Evolutionary conservation across 2,797 vertebrate genomes (phyloP), one percentile per base, ranked within the genome.

Genomic region (Darevskia mixta): DNA sequence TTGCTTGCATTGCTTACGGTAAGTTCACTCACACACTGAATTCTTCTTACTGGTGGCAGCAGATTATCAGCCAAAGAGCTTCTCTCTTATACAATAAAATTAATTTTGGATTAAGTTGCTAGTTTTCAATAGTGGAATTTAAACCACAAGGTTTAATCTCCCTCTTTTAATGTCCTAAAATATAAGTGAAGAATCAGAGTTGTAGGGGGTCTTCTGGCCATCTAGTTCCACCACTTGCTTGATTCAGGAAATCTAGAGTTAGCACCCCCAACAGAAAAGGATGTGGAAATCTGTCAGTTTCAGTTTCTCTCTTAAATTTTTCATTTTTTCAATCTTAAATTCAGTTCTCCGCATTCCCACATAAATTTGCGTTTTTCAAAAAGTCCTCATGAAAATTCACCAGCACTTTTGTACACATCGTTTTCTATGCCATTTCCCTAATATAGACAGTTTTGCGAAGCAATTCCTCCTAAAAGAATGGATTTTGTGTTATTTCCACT

Each of bases 1-100:
- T 92, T 87, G 83, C 88, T 86, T 66, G 5, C 84, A 64, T 73
- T 3, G 1, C 5, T 79, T 87, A 49, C 4, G 25, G n/a, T 55
- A 27, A 81, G 45, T 79, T 45, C 2, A 61, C 82, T 80, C 73
- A 78, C 79, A 79, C 41, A 32, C n/a, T 43, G 66, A 69, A 73
- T 76, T 83, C 41, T 76, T 35, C n/a, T 55, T n/a, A 11, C 18
- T 64, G 29, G 72, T 20, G 64, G 17, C 75, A 69, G 69, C 61
- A 71, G 73, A 71, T 38, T 43, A 9, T 78, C 55, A 78, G 61
- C 7, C 29, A 58, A 55, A 87, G n/a, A 45, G 45, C 25, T 43
- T 8, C 9, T 69, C 32, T 71, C 23, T 78, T 38, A 79, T 73
- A 27, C 8, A 71, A 79, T 71, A 13, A 72, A 15, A 8, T 84